These are phyloP conservation scores for Oligia latruncula DNA, from an alignment of 2,888 invertebrate species.

Conservation along the genomic window DNA sequence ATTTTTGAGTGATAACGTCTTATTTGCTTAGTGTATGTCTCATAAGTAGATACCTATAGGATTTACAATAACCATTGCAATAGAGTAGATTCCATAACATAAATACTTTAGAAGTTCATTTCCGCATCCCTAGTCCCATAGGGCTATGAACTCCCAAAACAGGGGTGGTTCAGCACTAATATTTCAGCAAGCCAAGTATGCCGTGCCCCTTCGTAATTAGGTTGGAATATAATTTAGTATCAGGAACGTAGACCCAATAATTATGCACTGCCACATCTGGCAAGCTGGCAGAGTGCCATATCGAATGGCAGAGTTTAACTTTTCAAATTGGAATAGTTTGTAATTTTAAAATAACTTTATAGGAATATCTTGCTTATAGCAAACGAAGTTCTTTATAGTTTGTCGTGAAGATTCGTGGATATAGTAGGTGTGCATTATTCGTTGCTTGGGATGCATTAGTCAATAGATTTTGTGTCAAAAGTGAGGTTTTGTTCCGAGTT, in stretches of 20 bases:
- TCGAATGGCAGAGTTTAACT: constrained; percentile 48
- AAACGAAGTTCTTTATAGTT: not conserved
- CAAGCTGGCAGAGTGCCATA: constrained; percentile 69
- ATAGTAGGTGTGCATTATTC: not conserved
- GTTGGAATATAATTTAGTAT: constrained; percentile 70
- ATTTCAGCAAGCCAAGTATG: constrained; percentile 43
- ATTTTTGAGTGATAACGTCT: not conserved
- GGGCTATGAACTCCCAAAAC: constrained; percentile 22
- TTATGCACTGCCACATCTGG: constrained; percentile 69
- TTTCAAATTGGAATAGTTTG: constrained; percentile 50
- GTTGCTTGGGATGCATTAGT: not conserved
- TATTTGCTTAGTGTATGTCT: not conserved
- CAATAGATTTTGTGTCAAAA: not conserved
- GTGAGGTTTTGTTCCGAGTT: not conserved
- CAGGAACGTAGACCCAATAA: constrained; percentile 65
- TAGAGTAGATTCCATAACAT: not conserved
- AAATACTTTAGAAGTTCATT: not conserved
- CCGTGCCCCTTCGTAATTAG: constrained; percentile 63
- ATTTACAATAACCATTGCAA: not conserved
- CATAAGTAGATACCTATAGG: not conserved
- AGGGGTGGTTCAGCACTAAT: constrained; percentile 31
- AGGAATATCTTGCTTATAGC: constrained; percentile 14
- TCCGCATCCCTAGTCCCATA: not conserved
- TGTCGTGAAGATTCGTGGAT: not conserved
- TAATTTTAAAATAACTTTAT: constrained; percentile 39